Evolutionary conservation across 2,797 vertebrate species (phyloP).

Genomic region (Acrossocheilus wenchowensis): DNA sequence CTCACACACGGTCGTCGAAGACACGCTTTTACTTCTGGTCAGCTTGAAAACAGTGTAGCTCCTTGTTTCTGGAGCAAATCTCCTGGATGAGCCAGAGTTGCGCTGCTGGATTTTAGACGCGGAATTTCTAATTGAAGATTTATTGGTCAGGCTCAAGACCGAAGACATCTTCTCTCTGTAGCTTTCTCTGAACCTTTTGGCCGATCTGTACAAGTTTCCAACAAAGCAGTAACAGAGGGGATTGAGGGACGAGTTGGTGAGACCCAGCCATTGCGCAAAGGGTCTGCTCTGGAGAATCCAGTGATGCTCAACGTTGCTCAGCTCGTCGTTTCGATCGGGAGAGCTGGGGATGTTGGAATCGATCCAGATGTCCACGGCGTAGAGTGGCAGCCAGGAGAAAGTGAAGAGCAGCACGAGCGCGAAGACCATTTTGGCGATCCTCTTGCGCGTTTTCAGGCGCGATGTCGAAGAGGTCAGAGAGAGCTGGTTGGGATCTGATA

Average conservation of each 20-base stretch:
- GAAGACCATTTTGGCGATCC: constrained; percentile 75
- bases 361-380: constrained; percentile 74
- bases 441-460: constrained; percentile 68
- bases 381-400: constrained; percentile 74
- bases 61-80: constrained; percentile 29
- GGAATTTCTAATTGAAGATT: constrained; percentile 38
- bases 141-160: constrained; percentile 60
- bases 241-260: constrained; percentile 77
- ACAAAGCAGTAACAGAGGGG: constrained; percentile 77
- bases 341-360: constrained; percentile 70
- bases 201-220: constrained; percentile 73
- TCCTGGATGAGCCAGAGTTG: constrained; percentile 48
- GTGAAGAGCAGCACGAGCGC: constrained; percentile 75
- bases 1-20: constrained; percentile 63
- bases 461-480: constrained; percentile 56
- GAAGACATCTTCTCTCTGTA: constrained; percentile 71
- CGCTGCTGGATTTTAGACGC: constrained; percentile 46
- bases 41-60: constrained; percentile 32
- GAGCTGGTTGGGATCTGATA: constrained; percentile 53
- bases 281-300: constrained; percentile 73
- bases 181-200: constrained; percentile 68
- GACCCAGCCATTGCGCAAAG: constrained; percentile 76
- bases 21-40: constrained; percentile 60
- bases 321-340: constrained; percentile 47
- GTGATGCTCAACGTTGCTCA: constrained; percentile 60